phyloP scores from a whole-genome alignment of 2,113 vertebrate species.

The Lamprologus lemairii region DNA sequence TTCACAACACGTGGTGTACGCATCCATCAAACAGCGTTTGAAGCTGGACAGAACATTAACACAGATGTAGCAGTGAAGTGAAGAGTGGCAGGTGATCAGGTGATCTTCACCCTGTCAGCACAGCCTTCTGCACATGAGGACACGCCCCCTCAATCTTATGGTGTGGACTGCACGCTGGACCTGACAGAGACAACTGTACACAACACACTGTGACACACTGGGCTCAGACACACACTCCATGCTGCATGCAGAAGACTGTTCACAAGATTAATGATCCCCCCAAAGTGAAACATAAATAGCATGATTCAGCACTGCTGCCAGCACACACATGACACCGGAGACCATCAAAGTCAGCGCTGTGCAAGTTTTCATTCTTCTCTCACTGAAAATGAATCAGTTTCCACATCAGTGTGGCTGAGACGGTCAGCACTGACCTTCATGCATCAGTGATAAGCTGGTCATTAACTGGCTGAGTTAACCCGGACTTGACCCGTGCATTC shows the following conservation, averaged over 20 bases:
- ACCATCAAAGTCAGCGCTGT: not conserved
- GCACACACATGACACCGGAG: not conserved
- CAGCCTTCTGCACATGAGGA: not conserved
- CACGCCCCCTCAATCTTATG: not conserved
- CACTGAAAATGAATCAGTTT: not conserved
- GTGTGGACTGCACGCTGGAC: not conserved
- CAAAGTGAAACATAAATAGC: not conserved
- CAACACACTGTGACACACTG: not conserved
- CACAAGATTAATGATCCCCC: not conserved
- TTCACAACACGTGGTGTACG: not conserved
- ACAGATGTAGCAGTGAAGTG: not conserved
- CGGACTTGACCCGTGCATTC: not conserved
- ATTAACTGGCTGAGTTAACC: not conserved
- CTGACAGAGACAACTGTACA: not conserved
- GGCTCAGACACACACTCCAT: not conserved
- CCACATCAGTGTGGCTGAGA: not conserved
- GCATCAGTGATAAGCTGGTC: not conserved
- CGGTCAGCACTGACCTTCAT: not conserved
- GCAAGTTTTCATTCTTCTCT: not conserved
- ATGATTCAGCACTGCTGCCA: not conserved
- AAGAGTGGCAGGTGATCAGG: not conserved
- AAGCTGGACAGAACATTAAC: not conserved
- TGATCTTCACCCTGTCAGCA: not conserved
- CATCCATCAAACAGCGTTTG: not conserved
- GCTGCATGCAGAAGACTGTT: not conserved